Evolutionary conservation across 35 echinoderm and acorn worm genomes (phyloP).

Genomic region (Hemicentrotus pulcherrimus): DNA sequence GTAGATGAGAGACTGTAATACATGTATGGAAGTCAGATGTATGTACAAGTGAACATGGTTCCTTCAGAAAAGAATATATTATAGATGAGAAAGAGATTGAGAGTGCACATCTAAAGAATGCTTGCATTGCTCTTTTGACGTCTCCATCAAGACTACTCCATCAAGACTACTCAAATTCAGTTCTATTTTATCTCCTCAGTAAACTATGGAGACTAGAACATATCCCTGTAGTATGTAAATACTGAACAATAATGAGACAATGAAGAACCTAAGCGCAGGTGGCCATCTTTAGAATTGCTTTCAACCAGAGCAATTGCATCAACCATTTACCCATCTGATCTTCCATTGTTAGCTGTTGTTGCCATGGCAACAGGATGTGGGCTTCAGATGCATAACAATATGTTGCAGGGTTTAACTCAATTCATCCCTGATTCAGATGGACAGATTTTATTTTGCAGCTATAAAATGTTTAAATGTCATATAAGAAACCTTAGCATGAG

Average conservation of each 20-base stretch:
- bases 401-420: no score
- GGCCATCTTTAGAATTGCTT: not conserved
- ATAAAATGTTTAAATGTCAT: no score
- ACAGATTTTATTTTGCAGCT: no score
- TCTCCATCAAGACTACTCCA: not conserved
- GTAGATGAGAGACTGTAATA: not conserved
- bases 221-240: no score
- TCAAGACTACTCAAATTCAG: not conserved
- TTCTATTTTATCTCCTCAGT: no score
- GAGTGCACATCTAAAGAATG: no score
- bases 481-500: no score
- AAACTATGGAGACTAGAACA: no score
- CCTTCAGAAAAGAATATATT: not conserved
- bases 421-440: no score
- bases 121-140: not conserved
- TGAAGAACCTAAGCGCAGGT: not conserved
- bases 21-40: no score
- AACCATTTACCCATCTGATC: not conserved
- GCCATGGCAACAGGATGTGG: not conserved
- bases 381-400: not conserved
- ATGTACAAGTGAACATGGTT: not conserved
- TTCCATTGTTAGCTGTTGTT: not conserved
- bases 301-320: not conserved
- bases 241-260: no score
- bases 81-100: no score